A percentile compares a stretch with the other conserved stretches of the same genome.
phyloP scores from a whole-genome alignment of 2,797 vertebrate species.

The Enteromius afrohamiltoni region DNA sequence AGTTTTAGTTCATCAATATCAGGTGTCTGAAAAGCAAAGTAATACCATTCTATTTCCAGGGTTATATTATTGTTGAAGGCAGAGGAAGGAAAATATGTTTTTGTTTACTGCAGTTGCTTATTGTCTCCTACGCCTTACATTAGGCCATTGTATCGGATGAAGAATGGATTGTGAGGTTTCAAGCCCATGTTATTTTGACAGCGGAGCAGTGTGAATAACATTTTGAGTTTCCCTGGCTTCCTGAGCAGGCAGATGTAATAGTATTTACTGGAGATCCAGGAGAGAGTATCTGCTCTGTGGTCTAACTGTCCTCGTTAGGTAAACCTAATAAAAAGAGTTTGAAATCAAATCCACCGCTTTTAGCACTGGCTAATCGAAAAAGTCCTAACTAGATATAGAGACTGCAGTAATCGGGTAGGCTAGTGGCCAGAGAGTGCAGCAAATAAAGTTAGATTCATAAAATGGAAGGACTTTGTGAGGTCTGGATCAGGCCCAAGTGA shows the following conservation, averaged over 20 bases:
- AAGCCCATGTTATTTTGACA: slow-evolving; percentile 43
- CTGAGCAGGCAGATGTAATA: slow-evolving; percentile 65
- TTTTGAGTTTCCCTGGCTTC: slow-evolving; percentile 61
- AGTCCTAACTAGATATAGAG: slow-evolving; percentile 70
- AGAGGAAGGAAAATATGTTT: neutral
- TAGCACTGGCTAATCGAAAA: slow-evolving; percentile 69
- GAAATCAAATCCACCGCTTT: slow-evolving; percentile 78
- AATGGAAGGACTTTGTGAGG: slow-evolving; percentile 62
- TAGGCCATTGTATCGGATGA: slow-evolving; percentile 26
- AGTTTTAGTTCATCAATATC: neutral
- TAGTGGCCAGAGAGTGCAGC: slow-evolving; percentile 67
- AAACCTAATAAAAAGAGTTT: slow-evolving; percentile 77
- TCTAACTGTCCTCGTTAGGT: slow-evolving; percentile 73
- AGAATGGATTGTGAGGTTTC: slow-evolving; percentile 26
- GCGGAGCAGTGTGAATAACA: slow-evolving; percentile 59
- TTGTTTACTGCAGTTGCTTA: slow-evolving; percentile 13
- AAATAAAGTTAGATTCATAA: slow-evolving; percentile 73
- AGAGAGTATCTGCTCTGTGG: slow-evolving; percentile 67
- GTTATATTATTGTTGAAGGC: neutral
- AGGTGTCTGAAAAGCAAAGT: neutral
- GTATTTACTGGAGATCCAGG: slow-evolving; percentile 68
- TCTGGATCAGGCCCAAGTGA: slow-evolving; percentile 13
- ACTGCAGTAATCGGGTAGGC: slow-evolving; percentile 61
- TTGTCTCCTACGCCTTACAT: slow-evolving; percentile 25
- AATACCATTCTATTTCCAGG: neutral